A percentile compares a stretch with the other conserved stretches of the same genome.
Evolutionary conservation across 2,797 vertebrate genomes (phyloP).

Genomic region (Myotis planiceps): DNA sequence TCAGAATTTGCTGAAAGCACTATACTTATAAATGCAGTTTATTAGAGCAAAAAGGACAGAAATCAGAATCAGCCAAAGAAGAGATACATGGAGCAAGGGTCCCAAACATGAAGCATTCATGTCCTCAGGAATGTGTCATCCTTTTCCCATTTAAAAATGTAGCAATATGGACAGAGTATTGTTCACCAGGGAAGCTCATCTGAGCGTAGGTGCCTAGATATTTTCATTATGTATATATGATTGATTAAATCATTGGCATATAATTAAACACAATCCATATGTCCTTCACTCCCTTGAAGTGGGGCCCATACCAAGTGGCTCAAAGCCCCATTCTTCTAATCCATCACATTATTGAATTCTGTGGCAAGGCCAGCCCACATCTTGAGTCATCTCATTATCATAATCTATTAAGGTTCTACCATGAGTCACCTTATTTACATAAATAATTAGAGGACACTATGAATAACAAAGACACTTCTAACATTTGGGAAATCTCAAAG

Average conservation of each 20-base stretch:
- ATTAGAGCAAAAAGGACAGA: neutral
- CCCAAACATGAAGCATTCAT: neutral
- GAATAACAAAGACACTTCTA: neutral
- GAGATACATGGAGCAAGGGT: neutral
- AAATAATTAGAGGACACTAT: neutral
- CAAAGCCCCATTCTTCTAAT: neutral
- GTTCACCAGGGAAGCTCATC: neutral
- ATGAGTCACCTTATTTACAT: neutral
- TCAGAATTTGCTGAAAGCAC: neutral
- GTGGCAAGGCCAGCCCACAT: neutral
- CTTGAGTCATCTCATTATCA: neutral
- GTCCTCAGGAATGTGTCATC: neutral
- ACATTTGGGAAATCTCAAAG: neutral
- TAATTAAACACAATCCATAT: neutral
- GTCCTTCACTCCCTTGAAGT: neutral
- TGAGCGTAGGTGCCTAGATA: neutral
- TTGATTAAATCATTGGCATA: neutral
- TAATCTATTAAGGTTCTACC: neutral
- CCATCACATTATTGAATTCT: neutral
- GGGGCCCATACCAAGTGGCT: neutral
- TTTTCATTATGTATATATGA: neutral
- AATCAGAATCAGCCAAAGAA: neutral
- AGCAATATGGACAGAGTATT: neutral
- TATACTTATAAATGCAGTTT: neutral
- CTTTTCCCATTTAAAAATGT: neutral